phyloP scores from a whole-genome alignment of 2,888 invertebrate genomes.

The Brachypalpus laphriformis region DNA sequence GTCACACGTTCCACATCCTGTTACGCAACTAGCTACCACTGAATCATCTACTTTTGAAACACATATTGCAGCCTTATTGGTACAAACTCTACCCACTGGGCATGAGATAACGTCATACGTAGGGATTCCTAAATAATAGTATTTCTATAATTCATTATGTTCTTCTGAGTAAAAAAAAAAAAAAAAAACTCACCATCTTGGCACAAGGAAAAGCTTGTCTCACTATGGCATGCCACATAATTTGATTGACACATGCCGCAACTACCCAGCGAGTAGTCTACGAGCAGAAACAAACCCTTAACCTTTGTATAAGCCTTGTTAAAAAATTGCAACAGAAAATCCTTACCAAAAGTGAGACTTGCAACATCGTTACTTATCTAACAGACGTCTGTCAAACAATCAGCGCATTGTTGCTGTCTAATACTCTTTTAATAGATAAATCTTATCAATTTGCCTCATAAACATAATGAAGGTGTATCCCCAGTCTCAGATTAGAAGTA shows the following conservation, averaged over 20 bases:
- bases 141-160: background rate
- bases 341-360: background rate
- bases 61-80: background rate
- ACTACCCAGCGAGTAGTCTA: background rate
- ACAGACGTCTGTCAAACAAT: background rate
- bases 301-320: background rate
- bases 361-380: background rate
- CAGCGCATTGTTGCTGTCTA: background rate
- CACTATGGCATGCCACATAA: background rate
- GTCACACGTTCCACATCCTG: background rate
- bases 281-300: background rate
- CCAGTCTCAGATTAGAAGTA: background rate
- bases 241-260: background rate
- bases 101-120: background rate
- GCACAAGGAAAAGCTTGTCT: background rate
- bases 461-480: background rate
- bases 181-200: background rate
- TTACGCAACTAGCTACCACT: background rate
- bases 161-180: background rate
- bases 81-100: background rate
- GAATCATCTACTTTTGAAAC: background rate
- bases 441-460: background rate
- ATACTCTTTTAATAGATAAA: background rate
- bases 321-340: background rate
- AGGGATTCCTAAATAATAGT: background rate